phyloP scores from a whole-genome alignment of 2,797 vertebrate genomes.

The Morus bassanus region DNA sequence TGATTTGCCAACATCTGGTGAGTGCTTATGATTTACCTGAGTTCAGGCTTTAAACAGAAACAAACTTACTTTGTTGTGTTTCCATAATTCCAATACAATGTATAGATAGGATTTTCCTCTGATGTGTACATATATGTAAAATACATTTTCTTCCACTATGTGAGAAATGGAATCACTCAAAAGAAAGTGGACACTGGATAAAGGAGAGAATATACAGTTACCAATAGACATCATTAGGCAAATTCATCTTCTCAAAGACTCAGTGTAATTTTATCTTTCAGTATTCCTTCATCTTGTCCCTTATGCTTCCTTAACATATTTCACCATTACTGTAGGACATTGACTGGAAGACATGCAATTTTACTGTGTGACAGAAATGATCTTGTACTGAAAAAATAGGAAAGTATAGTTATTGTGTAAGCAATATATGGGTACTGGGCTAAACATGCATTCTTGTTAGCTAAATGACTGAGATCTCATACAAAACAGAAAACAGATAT shows the following conservation, averaged over 20 bases:
- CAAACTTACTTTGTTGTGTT: not conserved
- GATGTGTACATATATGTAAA: not conserved
- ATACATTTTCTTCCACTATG: not conserved
- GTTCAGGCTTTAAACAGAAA: not conserved
- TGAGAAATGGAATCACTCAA: not conserved
- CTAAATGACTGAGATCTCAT: not conserved
- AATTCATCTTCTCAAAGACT: not conserved
- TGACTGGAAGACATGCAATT: not conserved
- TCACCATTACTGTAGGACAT: not conserved
- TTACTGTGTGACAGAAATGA: not conserved
- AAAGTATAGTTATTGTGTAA: not conserved
- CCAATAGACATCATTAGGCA: not conserved
- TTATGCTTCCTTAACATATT: not conserved
- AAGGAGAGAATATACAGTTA: not conserved
- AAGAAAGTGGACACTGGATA: not conserved
- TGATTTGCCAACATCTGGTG: not conserved
- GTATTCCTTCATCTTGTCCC: not conserved
- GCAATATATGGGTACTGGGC: not conserved
- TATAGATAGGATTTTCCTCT: not conserved
- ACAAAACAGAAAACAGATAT: not conserved
- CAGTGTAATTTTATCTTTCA: not conserved
- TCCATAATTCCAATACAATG: not conserved
- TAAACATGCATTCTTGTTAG: not conserved
- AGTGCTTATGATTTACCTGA: not conserved
- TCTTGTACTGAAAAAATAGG: not conserved